Conservation (phyloP, 2,888 invertebrate species). For the Meandrusa payeni region DNA sequence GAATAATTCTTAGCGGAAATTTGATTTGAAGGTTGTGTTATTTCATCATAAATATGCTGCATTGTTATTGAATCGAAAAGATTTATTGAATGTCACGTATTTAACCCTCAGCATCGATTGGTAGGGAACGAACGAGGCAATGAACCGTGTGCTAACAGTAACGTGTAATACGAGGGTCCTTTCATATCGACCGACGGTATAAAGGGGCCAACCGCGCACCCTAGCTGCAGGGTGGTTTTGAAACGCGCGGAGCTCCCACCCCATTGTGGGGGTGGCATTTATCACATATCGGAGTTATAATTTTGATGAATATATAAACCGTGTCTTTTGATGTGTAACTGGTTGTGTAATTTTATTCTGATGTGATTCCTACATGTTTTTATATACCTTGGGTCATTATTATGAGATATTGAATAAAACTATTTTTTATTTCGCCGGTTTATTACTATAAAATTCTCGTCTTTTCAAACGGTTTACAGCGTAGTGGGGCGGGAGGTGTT, state of each 20-base stretch:
- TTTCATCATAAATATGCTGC: no score
- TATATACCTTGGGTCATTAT: no score
- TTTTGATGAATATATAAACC: no score
- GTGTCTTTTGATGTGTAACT: no score
- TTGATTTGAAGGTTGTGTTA: no score
- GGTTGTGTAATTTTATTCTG: no score
- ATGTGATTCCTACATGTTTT: no score
- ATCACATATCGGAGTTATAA: neutral
- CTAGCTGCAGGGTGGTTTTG: constrained; percentile 12
- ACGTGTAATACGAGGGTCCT: constrained; percentile 12
- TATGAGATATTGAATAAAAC: no score
- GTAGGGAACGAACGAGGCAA: constrained; percentile 15
- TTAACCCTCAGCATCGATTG: neutral
- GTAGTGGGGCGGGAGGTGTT: no score
- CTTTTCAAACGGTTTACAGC: no score
- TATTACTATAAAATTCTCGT: no score
- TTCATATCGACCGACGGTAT: constrained; percentile 15
- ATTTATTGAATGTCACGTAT: constrained; percentile 12
- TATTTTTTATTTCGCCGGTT: neutral
- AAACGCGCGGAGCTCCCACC: constrained; percentile 9
- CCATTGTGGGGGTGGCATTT: constrained; percentile 4
- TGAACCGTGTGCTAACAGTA: constrained; percentile 20
- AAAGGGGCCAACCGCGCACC: constrained; percentile 14
- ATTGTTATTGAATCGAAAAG: neutral
- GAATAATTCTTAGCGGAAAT: no score